phyloP scores from a whole-genome alignment of 2,888 invertebrate species.

The Trichogramma evanescens region DNA sequence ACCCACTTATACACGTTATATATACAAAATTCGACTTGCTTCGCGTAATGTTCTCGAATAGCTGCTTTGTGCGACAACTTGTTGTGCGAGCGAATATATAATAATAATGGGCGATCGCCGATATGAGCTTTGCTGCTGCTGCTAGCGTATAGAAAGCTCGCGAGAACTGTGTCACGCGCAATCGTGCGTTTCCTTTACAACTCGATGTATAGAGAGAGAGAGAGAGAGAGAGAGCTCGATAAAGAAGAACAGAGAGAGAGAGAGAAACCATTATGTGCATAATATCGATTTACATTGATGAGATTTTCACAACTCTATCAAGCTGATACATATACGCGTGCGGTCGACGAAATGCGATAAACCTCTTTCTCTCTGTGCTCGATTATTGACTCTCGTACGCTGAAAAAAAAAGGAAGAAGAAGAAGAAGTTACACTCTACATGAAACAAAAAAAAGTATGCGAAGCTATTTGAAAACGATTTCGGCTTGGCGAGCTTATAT shows the following conservation, averaged over 20 bases:
- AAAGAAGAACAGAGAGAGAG: neutral
- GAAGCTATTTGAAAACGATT: too few species aligned
- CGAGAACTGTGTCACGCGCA: neutral
- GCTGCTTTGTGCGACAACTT: neutral
- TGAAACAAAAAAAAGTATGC: too few species aligned
- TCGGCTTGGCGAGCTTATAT: too few species aligned
- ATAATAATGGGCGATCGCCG: neutral
- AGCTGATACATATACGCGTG: too few species aligned
- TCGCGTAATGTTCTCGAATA: neutral
- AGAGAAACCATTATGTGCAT: conserved; percentile 8
- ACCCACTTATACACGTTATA: neutral
- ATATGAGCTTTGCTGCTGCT: neutral
- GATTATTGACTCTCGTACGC: too few species aligned
- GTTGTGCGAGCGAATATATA: neutral
- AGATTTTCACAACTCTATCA: too few species aligned
- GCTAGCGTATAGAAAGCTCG: neutral
- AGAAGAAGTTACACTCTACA: too few species aligned
- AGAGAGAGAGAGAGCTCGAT: neutral
- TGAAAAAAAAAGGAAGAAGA: too few species aligned
- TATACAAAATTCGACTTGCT: neutral
- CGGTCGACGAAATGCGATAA: too few species aligned
- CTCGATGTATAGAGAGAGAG: neutral
- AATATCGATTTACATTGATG: too few species aligned
- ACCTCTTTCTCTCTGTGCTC: too few species aligned
- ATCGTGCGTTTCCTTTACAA: neutral